Conservation (phyloP, 2,113 vertebrate species). For the Phrynocephalus versicolor region DNA sequence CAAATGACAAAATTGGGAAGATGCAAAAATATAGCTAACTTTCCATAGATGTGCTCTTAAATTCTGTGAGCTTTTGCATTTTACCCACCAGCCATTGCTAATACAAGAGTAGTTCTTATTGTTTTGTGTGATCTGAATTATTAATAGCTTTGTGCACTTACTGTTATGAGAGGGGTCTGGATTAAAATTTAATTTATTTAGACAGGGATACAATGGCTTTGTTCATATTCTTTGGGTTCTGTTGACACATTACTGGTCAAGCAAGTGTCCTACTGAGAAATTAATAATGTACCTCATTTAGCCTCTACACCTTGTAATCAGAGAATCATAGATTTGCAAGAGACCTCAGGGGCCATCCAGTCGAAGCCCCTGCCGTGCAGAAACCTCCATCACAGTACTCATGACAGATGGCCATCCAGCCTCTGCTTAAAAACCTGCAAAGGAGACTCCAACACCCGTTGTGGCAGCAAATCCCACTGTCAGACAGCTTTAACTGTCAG, state of each 20-base stretch:
- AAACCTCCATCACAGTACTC: no score
- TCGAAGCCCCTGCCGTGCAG: no score
- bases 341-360: no score
- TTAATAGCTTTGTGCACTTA: not conserved
- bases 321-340: no score
- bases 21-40: not conserved
- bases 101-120: not conserved
- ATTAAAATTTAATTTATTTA: not conserved
- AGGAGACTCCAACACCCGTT: no score
- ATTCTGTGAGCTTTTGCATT: not conserved
- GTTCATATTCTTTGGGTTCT: not conserved
- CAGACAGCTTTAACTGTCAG: no score
- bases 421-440: no score
- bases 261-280: constrained; percentile 2
- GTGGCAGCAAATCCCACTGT: no score
- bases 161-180: not conserved
- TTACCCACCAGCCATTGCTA: not conserved
- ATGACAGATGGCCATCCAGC: no score
- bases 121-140: not conserved
- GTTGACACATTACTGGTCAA: not conserved
- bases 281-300: not conserved
- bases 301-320: no score
- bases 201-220: no score
- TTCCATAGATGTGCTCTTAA: not conserved
- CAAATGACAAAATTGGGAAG: not conserved